These are phyloP conservation scores for Helicoverpa zea DNA, from an alignment of 1,140 invertebrate species.

Conservation along the genomic window DNA sequence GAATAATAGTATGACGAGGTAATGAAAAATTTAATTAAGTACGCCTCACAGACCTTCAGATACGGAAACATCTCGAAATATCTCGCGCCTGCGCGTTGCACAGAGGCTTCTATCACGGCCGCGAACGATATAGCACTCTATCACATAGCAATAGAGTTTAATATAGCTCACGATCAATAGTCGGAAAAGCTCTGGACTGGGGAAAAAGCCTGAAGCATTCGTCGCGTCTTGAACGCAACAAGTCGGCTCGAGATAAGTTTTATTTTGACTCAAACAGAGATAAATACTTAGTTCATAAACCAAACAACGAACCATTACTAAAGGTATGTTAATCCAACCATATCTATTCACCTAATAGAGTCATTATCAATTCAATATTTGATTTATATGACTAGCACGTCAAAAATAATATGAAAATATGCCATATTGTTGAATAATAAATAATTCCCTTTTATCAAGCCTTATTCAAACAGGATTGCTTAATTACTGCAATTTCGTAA, in stretches of 20 bases:
- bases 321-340: constrained; percentile 13
- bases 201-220: constrained; percentile 13
- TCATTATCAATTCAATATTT: constrained; percentile 42
- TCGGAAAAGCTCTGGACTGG: not conserved
- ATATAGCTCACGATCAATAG: not conserved
- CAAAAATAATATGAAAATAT: constrained; percentile 17
- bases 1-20: too few species aligned
- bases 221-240: constrained; percentile 14
- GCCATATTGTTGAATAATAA: constrained; percentile 42
- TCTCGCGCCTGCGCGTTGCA: constrained; percentile 9
- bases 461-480: constrained; percentile 37
- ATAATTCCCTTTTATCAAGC: constrained; percentile 17
- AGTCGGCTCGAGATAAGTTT: not conserved
- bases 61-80: constrained; percentile 3
- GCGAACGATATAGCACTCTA: not conserved
- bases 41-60: not conserved
- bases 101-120: constrained; percentile 5
- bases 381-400: constrained; percentile 39
- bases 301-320: constrained; percentile 6
- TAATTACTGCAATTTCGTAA: constrained; percentile 40
- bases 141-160: not conserved
- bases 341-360: constrained; percentile 29
- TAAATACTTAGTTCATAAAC: not conserved
- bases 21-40: not conserved
- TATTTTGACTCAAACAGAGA: not conserved